Conservation (phyloP, 2,797 vertebrate species). For the Craterocephalus amniculus region DNA sequence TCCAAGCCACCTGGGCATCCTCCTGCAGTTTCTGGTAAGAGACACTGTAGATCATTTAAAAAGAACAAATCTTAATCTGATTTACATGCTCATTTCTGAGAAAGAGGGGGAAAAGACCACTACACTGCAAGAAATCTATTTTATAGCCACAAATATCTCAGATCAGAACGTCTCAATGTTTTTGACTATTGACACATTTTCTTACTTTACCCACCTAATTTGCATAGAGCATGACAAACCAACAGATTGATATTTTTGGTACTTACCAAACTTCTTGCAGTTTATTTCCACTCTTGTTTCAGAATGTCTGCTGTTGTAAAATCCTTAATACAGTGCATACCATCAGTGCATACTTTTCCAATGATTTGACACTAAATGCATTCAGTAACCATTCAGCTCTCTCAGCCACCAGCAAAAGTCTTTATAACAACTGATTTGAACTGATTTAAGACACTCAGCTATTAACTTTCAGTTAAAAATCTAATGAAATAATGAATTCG, state of each 20-base stretch:
- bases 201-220: too few species aligned
- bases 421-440: background rate
- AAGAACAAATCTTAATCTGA: background rate
- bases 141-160: too few species aligned
- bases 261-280: background rate
- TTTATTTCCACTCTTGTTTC: background rate
- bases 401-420: background rate
- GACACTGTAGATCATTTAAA: background rate
- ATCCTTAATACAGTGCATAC: background rate
- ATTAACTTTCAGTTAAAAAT: background rate
- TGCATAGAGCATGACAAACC: background rate
- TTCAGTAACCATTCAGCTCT: too few species aligned
- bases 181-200: too few species aligned
- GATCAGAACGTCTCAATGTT: too few species aligned
- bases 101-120: background rate
- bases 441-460: background rate
- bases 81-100: background rate
- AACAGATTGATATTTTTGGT: background rate
- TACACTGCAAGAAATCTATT: too few species aligned
- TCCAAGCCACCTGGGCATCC: conserved; percentile 87
- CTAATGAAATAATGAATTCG: background rate
- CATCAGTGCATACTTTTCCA: background rate
- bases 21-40: conserved; percentile 89
- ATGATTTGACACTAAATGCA: too few species aligned
- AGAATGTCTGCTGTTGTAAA: background rate